These are phyloP conservation scores for Octopus sinensis DNA, from an alignment of 1,140 invertebrate genomes.

Conservation along the genomic window DNA sequence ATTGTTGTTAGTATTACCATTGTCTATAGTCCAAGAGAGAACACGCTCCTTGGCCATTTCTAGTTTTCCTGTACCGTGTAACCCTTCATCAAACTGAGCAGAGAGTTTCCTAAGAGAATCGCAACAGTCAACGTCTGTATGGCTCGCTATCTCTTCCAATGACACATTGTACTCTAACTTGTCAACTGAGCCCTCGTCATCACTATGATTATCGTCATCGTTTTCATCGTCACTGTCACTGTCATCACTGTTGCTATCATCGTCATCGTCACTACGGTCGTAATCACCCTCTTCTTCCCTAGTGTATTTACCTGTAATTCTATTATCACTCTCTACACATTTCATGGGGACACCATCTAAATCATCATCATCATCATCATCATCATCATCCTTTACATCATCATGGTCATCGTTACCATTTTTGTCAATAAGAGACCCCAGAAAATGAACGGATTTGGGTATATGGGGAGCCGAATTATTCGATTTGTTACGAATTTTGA, in stretches of 20 bases:
- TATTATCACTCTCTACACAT: too few relatives aligned
- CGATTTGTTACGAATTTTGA: background rate
- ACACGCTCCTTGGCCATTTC: constrained; percentile 34
- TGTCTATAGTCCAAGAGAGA: background rate
- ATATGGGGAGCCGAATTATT: background rate
- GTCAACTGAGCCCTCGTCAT: constrained; percentile 4
- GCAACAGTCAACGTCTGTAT: background rate
- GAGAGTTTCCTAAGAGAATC: background rate
- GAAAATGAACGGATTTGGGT: background rate
- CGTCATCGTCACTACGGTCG: background rate
- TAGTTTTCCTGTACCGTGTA: constrained; percentile 30
- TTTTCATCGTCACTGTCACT: background rate
- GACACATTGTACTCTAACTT: background rate
- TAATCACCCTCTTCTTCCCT: background rate
- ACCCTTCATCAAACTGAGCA: constrained; percentile 18
- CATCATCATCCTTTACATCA: background rate
- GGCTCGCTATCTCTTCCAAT: background rate
- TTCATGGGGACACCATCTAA: background rate
- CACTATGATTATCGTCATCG: background rate
- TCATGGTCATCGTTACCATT: background rate
- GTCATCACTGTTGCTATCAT: background rate
- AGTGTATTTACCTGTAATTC: too few relatives aligned
- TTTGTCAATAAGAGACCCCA: background rate
- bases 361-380: background rate
- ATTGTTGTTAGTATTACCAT: too few relatives aligned